phyloP scores from a whole-genome alignment of 2,888 invertebrate species.

The Chelonus formosanus region DNA sequence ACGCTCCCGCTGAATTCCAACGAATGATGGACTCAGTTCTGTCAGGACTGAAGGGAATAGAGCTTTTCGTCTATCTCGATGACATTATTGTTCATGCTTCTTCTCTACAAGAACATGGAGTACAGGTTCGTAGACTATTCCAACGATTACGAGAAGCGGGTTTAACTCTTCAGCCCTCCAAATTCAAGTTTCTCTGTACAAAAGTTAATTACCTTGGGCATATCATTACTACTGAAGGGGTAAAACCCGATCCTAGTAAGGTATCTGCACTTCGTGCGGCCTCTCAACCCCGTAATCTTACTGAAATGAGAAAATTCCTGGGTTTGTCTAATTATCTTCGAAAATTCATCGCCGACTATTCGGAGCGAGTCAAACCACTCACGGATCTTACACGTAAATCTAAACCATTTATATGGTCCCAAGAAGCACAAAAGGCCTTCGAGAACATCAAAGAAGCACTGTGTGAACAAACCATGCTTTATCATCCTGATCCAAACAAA shows the following conservation, averaged over 20 bases:
- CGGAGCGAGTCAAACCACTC: background rate
- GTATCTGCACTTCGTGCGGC: background rate
- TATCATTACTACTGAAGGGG: background rate
- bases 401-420: background rate
- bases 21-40: background rate
- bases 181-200: background rate
- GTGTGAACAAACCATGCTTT: background rate
- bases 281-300: background rate
- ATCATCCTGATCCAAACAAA: background rate
- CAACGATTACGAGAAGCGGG: background rate
- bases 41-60: background rate
- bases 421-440: background rate
- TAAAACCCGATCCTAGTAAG: background rate
- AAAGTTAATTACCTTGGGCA: background rate
- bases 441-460: background rate
- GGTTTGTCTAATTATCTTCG: background rate
- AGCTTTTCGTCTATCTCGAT: background rate
- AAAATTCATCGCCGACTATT: background rate
- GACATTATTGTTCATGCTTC: background rate
- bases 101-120: background rate
- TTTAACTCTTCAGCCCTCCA: background rate
- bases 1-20: background rate
- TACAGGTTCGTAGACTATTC: background rate
- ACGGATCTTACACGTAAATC: background rate
- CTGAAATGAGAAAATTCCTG: background rate